Percentiles rank a stretch among this genome's conserved stretches.
These are phyloP conservation scores for Drosophila diplacantha DNA, from an alignment of 2,888 invertebrate genomes.

Conservation along the genomic window DNA sequence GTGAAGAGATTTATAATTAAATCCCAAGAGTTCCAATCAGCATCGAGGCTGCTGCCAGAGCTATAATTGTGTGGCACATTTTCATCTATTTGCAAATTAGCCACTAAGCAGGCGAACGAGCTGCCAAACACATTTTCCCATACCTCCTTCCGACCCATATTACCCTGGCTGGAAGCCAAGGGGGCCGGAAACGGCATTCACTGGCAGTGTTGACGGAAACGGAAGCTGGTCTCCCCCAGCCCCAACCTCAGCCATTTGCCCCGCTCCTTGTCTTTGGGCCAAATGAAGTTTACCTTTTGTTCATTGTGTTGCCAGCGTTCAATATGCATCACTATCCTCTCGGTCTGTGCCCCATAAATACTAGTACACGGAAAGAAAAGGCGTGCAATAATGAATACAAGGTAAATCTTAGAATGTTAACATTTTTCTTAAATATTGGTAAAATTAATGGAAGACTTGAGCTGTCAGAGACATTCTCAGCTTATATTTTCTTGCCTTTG, in stretches of 20 bases:
- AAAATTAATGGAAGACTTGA: background rate
- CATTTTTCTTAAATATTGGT: too few relatives aligned
- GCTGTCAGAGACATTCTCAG: too few relatives aligned
- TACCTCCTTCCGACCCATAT: constrained; percentile 13
- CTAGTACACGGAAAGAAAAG: constrained; percentile 10
- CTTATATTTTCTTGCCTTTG: background rate
- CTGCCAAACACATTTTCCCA: constrained; percentile 34
- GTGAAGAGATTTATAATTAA: constrained; percentile 43
- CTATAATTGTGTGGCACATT: constrained; percentile 42
- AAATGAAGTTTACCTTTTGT: constrained; percentile 47
- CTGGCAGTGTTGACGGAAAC: constrained; percentile 56
- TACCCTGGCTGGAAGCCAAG: constrained; percentile 18
- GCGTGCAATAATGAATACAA: too few relatives aligned
- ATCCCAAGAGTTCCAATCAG: constrained; percentile 37
- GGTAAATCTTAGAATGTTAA: too few relatives aligned
- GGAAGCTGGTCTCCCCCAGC: constrained; percentile 48
- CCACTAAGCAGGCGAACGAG: constrained; percentile 55
- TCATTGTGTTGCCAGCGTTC: constrained; percentile 35
- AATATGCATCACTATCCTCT: constrained; percentile 20
- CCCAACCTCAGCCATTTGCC: constrained; percentile 18
- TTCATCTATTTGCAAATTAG: constrained; percentile 59
- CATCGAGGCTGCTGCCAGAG: constrained; percentile 10
- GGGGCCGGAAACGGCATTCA: constrained; percentile 50
- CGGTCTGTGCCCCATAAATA: constrained; percentile 29
- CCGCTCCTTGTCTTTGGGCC: constrained; percentile 28